Conservation (phyloP, 2,797 vertebrate genomes). For the Muscicapa comitata region DNA sequence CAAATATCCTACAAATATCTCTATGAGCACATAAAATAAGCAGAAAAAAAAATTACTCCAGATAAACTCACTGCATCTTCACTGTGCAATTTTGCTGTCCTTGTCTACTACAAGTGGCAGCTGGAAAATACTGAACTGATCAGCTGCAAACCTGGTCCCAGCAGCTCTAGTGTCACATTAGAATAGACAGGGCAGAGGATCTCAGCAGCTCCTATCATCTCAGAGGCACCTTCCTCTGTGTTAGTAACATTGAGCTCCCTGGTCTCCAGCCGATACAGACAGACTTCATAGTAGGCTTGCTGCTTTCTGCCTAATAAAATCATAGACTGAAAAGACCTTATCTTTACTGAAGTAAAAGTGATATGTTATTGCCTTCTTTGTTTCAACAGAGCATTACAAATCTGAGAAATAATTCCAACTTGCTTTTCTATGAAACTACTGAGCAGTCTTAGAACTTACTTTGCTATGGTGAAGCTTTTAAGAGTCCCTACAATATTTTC, state of each 20-base stretch:
- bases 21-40: neutral
- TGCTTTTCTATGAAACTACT: neutral
- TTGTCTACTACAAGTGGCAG: neutral
- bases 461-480: neutral
- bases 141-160: neutral
- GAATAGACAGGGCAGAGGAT: neutral
- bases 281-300: neutral
- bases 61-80: neutral
- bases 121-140: neutral
- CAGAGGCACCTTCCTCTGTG: neutral
- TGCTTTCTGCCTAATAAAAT: neutral
- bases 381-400: neutral
- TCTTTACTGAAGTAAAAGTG: neutral
- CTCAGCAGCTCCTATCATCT: neutral
- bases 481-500: neutral
- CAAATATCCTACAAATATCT: neutral
- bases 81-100: neutral
- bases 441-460: neutral
- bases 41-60: neutral
- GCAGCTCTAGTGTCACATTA: neutral
- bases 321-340: neutral
- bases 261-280: neutral
- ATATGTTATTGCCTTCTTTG: neutral
- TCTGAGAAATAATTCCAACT: neutral
- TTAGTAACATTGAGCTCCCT: neutral